These are phyloP conservation scores for Hartigia nigra DNA, from an alignment of 2,888 invertebrate species.

Conservation along the genomic window DNA sequence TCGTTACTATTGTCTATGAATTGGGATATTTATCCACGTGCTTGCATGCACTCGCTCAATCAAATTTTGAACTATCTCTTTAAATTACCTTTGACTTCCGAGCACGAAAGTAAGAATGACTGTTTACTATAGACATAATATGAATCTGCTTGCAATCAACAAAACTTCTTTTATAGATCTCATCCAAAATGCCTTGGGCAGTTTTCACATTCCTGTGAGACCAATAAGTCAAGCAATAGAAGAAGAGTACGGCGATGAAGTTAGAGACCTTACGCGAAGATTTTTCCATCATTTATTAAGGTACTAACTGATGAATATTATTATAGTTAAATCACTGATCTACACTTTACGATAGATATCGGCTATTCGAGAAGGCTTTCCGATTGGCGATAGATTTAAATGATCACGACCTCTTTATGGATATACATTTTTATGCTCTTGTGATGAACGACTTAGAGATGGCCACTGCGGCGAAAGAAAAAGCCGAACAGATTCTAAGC, in stretches of 20 bases:
- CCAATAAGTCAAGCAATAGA: conserved; percentile 76
- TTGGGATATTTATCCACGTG: conserved; percentile 82
- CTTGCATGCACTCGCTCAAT: conserved; percentile 80
- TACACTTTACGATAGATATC: conserved; percentile 68
- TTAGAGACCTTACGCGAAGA: conserved; percentile 84
- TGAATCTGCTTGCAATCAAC: background rate
- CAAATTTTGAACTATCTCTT: conserved; percentile 77
- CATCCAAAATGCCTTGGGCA: conserved; percentile 82
- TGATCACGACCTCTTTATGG: conserved; percentile 89
- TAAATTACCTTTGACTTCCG: conserved; percentile 70
- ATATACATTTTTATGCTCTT: conserved; percentile 81
- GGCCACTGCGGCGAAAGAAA: conserved; percentile 77
- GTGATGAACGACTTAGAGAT: conserved; percentile 72
- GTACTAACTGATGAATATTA: conserved; percentile 59
- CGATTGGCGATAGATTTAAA: conserved; percentile 86
- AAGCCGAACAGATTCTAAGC: conserved; percentile 70
- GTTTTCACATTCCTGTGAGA: conserved; percentile 79
- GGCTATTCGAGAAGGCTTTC: conserved; percentile 84
- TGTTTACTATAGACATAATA: too few relatives aligned
- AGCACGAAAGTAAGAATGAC: conserved; percentile 68
- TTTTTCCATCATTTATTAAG: conserved; percentile 89
- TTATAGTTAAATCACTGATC: conserved; percentile 9
- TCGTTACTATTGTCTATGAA: conserved; percentile 76
- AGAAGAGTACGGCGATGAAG: conserved; percentile 80
- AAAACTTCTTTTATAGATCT: conserved; percentile 39